phyloP scores from a whole-genome alignment of 2,888 invertebrate genomes.

The Ramazzottius varieornatus region DNA sequence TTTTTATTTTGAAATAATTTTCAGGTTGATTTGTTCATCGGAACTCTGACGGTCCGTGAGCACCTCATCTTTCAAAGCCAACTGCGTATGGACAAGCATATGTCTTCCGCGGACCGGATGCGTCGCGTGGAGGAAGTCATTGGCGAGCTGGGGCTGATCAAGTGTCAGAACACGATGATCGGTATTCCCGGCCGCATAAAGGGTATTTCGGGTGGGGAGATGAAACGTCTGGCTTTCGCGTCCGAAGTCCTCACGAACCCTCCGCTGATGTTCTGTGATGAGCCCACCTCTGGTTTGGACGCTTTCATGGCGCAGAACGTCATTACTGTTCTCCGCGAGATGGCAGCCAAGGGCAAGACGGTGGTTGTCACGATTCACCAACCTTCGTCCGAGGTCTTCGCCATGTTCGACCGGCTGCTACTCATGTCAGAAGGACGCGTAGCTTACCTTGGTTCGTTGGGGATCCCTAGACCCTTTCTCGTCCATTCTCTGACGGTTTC shows the following conservation, averaged over 20 bases:
- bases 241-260: slow-evolving; percentile 90
- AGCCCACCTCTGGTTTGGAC: slow-evolving; percentile 84
- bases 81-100: slow-evolving; percentile 49
- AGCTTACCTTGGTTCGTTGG: slow-evolving; percentile 52
- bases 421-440: slow-evolving; percentile 72
- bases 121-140: slow-evolving; percentile 59
- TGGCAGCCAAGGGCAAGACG: slow-evolving; percentile 42
- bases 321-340: slow-evolving; percentile 18
- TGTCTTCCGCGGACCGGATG: slow-evolving; percentile 45
- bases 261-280: slow-evolving; percentile 78
- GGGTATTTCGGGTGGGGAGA: slow-evolving; percentile 85
- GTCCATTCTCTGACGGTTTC: too few relatives aligned
- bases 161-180: slow-evolving; percentile 68
- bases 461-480: too few relatives aligned
- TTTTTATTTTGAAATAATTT: not conserved
- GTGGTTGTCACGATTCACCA: slow-evolving; percentile 80
- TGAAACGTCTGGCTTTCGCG: slow-evolving; percentile 76
- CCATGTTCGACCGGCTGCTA: slow-evolving; percentile 45
- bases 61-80: slow-evolving; percentile 45
- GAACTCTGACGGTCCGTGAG: slow-evolving; percentile 60
- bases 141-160: slow-evolving; percentile 40
- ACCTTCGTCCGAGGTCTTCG: slow-evolving; percentile 63
- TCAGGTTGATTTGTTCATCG: slow-evolving; percentile 58
- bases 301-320: slow-evolving; percentile 89
- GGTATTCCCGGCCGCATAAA: slow-evolving; percentile 61